Conservation (phyloP, 2,797 vertebrate species). For the Semaprochilodus insignis region DNA sequence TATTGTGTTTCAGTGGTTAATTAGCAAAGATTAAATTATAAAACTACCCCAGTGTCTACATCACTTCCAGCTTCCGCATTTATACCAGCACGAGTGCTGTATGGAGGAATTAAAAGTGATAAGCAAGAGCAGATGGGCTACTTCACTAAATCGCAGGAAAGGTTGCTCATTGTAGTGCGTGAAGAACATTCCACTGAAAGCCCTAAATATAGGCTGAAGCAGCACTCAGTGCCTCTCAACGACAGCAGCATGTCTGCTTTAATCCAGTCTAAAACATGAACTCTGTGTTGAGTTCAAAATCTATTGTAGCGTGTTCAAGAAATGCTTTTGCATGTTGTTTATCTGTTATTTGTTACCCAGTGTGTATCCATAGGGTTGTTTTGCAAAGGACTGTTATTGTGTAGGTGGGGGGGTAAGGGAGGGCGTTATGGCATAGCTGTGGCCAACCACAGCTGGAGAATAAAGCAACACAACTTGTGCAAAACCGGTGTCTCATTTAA, state of each 20-base stretch:
- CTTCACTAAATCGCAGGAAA: slow-evolving; percentile 18
- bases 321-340: no score
- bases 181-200: slow-evolving; percentile 35
- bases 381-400: no score
- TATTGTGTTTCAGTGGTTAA: neutral
- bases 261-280: slow-evolving; percentile 21
- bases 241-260: neutral
- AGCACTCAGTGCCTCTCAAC: slow-evolving; percentile 25
- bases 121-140: slow-evolving; percentile 2
- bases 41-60: neutral
- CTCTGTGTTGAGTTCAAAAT: slow-evolving; percentile 2
- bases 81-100: neutral
- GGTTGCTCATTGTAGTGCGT: slow-evolving; percentile 24
- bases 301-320: neutral
- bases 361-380: no score
- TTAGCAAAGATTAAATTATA: neutral
- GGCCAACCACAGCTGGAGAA: no score
- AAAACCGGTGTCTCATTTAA: no score
- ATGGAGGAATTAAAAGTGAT: neutral
- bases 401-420: no score
- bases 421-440: no score
- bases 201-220: slow-evolving; percentile 26
- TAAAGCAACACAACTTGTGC: no score
- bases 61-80: neutral
- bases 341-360: no score